These are phyloP conservation scores for Trichosurus vulpecula DNA, from an alignment of 2,797 vertebrate species.

Conservation along the genomic window DNA sequence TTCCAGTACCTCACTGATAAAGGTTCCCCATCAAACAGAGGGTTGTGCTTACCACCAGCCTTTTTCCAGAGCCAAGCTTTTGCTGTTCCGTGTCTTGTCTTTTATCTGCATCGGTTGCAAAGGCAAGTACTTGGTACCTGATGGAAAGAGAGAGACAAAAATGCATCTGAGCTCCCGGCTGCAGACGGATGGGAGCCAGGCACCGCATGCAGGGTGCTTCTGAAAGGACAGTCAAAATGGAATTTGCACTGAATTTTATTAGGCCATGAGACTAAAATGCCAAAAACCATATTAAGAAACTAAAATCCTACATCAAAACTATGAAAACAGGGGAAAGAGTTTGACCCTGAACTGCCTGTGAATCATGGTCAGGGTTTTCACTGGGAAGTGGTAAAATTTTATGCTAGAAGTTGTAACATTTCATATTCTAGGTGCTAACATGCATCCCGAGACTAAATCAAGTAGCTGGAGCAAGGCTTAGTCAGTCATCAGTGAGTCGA, in stretches of 20 bases:
- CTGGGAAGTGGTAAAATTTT: slow-evolving; percentile 18
- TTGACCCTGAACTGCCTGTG: background rate
- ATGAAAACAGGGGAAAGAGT: background rate
- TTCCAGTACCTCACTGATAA: background rate
- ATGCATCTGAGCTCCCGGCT: background rate
- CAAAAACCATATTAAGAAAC: slow-evolving; percentile 47
- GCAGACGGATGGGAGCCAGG: background rate
- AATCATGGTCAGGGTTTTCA: slow-evolving; percentile 13
- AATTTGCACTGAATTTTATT: slow-evolving; percentile 31
- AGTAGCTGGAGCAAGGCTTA: background rate
- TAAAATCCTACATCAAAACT: background rate
- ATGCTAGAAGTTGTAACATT: slow-evolving; percentile 13
- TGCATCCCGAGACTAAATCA: background rate
- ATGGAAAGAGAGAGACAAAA: slow-evolving; percentile 56
- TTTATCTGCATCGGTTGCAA: slow-evolving; percentile 95
- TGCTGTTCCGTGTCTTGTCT: slow-evolving; percentile 90
- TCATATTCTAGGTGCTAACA: background rate
- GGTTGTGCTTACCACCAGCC: slow-evolving; percentile 86
- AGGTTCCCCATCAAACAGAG: slow-evolving; percentile 54
- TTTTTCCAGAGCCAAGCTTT: slow-evolving; percentile 91
- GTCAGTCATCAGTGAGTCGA: background rate
- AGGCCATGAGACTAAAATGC: background rate
- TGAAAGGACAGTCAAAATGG: slow-evolving; percentile 33
- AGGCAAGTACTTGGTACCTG: slow-evolving; percentile 98
- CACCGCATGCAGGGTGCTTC: background rate